Conservation (phyloP, 2,797 vertebrate genomes). For the Columba guinea region DNA sequence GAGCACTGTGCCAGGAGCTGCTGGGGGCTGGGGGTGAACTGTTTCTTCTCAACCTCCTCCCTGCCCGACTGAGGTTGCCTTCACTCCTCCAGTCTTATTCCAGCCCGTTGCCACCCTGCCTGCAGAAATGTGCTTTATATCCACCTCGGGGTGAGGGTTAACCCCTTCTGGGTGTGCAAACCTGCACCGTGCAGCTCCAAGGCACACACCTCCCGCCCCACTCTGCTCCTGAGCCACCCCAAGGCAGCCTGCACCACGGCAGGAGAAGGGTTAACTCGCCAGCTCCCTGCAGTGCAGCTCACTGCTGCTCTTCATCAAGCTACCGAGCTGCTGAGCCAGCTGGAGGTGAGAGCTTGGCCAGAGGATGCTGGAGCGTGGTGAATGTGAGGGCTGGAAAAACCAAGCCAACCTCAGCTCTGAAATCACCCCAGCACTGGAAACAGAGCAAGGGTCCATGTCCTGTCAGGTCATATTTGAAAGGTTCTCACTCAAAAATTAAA, state of each 20-base stretch:
- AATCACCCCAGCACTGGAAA: not conserved
- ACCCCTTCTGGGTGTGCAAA: not conserved
- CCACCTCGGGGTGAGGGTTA: not conserved
- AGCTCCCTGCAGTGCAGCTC: not conserved
- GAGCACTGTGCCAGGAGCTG: not conserved
- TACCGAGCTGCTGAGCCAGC: not conserved
- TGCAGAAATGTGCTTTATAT: not conserved
- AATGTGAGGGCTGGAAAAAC: not conserved
- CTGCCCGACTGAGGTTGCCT: fast-evolving
- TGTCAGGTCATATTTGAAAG: not conserved
- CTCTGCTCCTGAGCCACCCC: not conserved
- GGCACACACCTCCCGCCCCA: not conserved
- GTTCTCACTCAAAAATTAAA: not conserved
- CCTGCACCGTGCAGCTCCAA: not conserved
- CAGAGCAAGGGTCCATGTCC: fast-evolving
- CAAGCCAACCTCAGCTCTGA: not conserved
- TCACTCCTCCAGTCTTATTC: not conserved
- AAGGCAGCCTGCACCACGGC: not conserved
- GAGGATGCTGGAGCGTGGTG: not conserved
- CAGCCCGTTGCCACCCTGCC: not conserved
- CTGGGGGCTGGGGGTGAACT: fast-evolving
- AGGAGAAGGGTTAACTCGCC: not conserved
- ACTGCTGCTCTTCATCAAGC: not conserved
- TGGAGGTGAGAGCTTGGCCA: not conserved
- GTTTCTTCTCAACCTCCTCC: not conserved